Percentiles rank a stretch among this genome's conserved stretches.
phyloP scores from a whole-genome alignment of 2,888 invertebrate species.

The Limnephilus lunatus region DNA sequence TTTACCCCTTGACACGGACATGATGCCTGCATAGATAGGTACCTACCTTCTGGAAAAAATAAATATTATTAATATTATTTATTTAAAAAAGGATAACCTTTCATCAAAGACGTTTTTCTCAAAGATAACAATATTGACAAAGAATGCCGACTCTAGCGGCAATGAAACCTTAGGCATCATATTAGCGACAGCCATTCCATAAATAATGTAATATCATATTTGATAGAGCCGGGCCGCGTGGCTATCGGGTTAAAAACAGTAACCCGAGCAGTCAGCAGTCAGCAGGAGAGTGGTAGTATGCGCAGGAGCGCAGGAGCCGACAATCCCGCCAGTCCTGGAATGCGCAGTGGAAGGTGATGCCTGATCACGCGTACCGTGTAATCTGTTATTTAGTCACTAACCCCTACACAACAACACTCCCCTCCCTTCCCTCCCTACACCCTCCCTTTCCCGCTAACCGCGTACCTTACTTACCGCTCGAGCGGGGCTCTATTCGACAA shows the following conservation, averaged over 20 bases:
- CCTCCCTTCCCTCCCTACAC: background rate
- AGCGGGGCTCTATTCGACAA: background rate
- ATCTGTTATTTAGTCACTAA: background rate
- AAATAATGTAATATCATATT: background rate
- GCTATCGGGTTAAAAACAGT: background rate
- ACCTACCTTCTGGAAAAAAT: no score
- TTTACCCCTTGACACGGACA: no score
- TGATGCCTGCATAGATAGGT: no score
- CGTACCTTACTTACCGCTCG: background rate
- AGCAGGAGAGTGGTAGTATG: background rate
- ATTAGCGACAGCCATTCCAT: background rate
- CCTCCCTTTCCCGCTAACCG: background rate
- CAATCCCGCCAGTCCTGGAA: background rate
- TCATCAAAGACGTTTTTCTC: background rate
- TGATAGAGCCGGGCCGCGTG: background rate
- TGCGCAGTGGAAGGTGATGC: background rate
- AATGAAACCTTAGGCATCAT: background rate
- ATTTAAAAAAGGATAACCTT: background rate
- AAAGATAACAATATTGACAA: background rate
- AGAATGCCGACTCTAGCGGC: background rate
- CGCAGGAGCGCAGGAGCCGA: background rate
- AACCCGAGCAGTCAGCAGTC: background rate
- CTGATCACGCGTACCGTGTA: background rate
- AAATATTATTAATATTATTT: no score
- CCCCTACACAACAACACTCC: background rate